Conservation (phyloP, 2,888 invertebrate genomes). For the Hypsopygia costalis region DNA sequence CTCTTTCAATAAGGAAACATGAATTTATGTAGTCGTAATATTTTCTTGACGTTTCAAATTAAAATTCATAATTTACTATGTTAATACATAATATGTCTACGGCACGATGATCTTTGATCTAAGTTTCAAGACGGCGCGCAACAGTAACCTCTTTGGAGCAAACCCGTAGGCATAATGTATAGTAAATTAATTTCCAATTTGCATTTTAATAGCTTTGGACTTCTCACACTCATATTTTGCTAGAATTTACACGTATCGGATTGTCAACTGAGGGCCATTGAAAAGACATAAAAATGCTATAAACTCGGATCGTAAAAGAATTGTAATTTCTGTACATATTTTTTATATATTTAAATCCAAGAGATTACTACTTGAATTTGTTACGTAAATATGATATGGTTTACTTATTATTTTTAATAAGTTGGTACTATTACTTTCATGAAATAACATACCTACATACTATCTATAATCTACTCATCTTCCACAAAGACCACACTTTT, state of each 20-base stretch:
- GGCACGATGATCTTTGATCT: constrained; percentile 8
- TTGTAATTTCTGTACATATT: constrained; percentile 58
- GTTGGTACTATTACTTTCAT: no score
- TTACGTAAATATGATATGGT: constrained; percentile 27
- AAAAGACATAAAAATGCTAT: constrained; percentile 70
- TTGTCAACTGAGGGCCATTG: constrained; percentile 71
- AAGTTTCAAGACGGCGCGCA: constrained; percentile 2
- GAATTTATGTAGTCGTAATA: constrained; percentile 3
- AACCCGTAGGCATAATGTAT: constrained; percentile 12
- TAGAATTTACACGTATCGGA: constrained; percentile 68
- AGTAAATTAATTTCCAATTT: constrained; percentile 51
- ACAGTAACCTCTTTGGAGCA: not conserved
- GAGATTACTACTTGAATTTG: constrained; percentile 30
- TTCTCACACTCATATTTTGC: constrained; percentile 61
- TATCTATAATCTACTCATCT: no score
- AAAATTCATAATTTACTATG: not conserved
- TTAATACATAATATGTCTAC: not conserved
- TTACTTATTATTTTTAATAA: no score
- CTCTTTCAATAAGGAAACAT: constrained; percentile 6
- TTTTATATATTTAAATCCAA: constrained; percentile 36
- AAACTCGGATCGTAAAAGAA: constrained; percentile 71
- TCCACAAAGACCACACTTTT: no score
- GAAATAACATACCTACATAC: no score
- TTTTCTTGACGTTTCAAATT: not conserved
- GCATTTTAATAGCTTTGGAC: constrained; percentile 61